Evolutionary conservation across 2,113 vertebrate species (phyloP).

Genomic region (Pterophyllum scalare): DNA sequence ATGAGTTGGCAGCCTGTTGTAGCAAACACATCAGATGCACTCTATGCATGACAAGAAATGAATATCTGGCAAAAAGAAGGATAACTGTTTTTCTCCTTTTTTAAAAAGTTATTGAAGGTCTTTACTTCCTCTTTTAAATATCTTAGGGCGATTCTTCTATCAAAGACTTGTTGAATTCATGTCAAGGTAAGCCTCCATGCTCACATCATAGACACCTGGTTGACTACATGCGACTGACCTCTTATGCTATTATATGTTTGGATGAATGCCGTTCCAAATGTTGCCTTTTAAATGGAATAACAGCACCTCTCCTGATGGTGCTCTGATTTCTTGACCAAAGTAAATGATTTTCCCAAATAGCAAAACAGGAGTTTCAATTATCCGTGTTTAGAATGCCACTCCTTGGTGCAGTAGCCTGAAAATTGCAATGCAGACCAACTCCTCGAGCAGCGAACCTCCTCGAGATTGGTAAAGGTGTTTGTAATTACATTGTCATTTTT

Average conservation of each 20-base stretch:
- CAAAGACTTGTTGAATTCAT: slow-evolving; percentile 97
- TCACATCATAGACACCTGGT: neutral
- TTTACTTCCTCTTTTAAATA: neutral
- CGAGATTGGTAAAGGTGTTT: neutral
- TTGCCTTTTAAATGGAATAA: slow-evolving; percentile 9
- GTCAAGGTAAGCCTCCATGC: slow-evolving; percentile 86
- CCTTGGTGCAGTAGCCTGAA: slow-evolving; percentile 10
- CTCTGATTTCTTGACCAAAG: slow-evolving; percentile 6
- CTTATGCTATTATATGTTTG: neutral
- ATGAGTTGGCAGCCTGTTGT: neutral
- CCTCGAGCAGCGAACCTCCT: neutral
- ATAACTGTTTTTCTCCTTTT: neutral
- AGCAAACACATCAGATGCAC: neutral
- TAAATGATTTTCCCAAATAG: neutral
- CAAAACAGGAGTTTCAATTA: slow-evolving; percentile 8
- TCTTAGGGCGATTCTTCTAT: slow-evolving; percentile 92
- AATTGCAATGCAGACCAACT: neutral
- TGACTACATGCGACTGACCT: neutral
- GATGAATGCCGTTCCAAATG: neutral
- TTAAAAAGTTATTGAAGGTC: neutral
- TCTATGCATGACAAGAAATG: neutral
- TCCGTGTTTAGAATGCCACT: neutral
- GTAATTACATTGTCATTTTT: slow-evolving; percentile 14
- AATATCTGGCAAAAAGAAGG: neutral
- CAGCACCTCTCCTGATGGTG: neutral